phyloP scores from a whole-genome alignment of 2,113 vertebrate genomes.

The Periophthalmodon schlosseri region DNA sequence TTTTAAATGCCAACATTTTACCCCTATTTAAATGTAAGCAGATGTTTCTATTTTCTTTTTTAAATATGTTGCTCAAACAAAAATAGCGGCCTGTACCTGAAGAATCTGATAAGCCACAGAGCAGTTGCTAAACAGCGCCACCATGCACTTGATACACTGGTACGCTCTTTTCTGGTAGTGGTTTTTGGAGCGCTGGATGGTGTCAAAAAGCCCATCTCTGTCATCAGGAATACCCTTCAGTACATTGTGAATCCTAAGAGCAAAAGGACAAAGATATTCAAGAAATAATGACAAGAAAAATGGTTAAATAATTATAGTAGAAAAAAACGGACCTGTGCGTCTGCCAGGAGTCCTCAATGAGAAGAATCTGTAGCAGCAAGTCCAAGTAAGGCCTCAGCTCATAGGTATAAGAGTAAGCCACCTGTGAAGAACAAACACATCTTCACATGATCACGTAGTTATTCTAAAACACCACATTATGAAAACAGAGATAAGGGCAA shows the following conservation, averaged over 20 bases:
- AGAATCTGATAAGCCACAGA: slow-evolving; percentile 98
- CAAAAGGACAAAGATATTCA: slow-evolving; percentile 1
- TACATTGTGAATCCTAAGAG: slow-evolving; percentile 96
- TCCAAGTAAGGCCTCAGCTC: slow-evolving; percentile 98
- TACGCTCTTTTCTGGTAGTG: slow-evolving; percentile 99
- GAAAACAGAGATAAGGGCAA: background rate
- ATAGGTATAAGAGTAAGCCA: slow-evolving; percentile 98
- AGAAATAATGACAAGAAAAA: background rate
- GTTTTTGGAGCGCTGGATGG: slow-evolving; percentile 99
- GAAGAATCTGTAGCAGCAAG: slow-evolving; percentile 94
- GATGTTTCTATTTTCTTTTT: background rate
- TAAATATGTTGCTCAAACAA: no score
- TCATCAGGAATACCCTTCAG: slow-evolving; percentile 98
- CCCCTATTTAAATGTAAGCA: background rate
- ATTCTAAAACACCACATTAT: background rate
- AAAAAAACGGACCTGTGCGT: slow-evolving; percentile 88
- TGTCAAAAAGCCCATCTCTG: slow-evolving; percentile 97
- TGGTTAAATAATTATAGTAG: background rate
- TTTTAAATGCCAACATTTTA: background rate
- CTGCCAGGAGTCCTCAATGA: slow-evolving; percentile 99
- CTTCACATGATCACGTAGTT: background rate
- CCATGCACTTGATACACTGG: slow-evolving; percentile 99
- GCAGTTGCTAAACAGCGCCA: slow-evolving; percentile 98
- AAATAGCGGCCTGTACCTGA: slow-evolving; percentile 78
- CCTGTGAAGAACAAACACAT: slow-evolving; percentile 69